Conservation (phyloP, 2,113 vertebrate genomes). For the Ahaetulla prasina region DNA sequence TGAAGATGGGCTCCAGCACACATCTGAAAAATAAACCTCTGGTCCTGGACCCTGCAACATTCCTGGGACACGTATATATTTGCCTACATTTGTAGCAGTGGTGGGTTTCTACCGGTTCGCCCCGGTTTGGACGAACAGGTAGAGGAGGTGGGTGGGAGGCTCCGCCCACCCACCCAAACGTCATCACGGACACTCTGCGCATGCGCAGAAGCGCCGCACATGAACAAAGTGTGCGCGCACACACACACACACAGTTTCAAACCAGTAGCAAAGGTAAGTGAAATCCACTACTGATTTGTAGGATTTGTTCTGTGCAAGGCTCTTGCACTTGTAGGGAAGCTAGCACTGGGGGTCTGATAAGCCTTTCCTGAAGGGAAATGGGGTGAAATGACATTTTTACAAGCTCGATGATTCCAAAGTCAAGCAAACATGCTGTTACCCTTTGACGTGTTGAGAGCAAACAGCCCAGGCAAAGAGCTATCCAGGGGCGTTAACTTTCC, state of each 20-base stretch:
- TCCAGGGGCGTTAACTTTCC: neutral
- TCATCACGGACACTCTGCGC: too few species aligned
- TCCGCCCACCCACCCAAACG: too few species aligned
- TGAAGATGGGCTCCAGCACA: neutral
- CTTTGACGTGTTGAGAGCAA: constrained; percentile 1
- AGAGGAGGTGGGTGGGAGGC: too few species aligned
- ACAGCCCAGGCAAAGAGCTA: neutral
- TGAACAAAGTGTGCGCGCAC: too few species aligned
- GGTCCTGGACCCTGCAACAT: neutral
- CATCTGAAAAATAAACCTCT: neutral
- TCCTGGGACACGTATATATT: neutral
- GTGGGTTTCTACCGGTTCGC: too few species aligned
- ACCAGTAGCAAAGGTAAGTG: too few species aligned
- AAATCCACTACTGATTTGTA: neutral
- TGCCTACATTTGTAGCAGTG: neutral
- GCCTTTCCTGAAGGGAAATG: neutral
- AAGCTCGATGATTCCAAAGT: neutral
- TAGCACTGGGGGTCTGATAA: neutral
- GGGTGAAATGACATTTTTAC: neutral
- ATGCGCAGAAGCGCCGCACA: too few species aligned
- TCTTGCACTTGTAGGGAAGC: neutral
- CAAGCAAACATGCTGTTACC: neutral
- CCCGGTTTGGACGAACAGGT: too few species aligned
- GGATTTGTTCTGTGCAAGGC: neutral
- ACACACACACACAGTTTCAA: fast-evolving